A percentile compares a stretch with the other conserved stretches of the same genome.
These are phyloP conservation scores for Conistra vaccinii DNA, from an alignment of 2,888 invertebrate genomes.

Conservation along the genomic window DNA sequence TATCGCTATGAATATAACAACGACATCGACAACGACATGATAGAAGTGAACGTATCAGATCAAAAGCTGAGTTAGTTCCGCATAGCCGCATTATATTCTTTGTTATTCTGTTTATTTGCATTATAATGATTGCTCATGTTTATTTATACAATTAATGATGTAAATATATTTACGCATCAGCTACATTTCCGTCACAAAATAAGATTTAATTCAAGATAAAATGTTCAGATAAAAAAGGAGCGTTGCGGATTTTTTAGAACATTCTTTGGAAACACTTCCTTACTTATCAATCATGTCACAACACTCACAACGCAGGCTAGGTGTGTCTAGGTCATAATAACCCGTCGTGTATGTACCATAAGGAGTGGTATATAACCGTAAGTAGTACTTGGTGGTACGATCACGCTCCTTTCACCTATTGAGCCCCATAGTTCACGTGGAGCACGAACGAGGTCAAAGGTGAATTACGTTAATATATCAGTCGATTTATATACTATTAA, in stretches of 20 bases:
- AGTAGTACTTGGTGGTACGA: constrained; percentile 59
- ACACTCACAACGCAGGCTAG: constrained; percentile 21
- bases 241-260: neutral
- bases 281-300: constrained; percentile 37
- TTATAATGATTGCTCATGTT: constrained; percentile 27
- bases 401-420: constrained; percentile 82
- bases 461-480: constrained; percentile 73
- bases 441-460: constrained; percentile 83
- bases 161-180: constrained; percentile 22
- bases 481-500: constrained; percentile 41
- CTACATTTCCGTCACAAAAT: constrained; percentile 28
- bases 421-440: constrained; percentile 79
- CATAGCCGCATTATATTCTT: constrained; percentile 41
- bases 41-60: constrained; percentile 57
- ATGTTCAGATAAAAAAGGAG: neutral
- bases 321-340: constrained; percentile 56
- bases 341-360: constrained; percentile 36
- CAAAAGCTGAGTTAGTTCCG: constrained; percentile 53
- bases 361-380: constrained; percentile 47
- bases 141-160: constrained; percentile 40
- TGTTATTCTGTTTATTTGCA: constrained; percentile 42
- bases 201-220: constrained; percentile 11
- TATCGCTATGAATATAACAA: constrained; percentile 62
- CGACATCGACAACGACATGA: constrained; percentile 47
- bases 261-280: constrained; percentile 29